Evolutionary conservation across 2,113 vertebrate genomes (phyloP).

Genomic region (Spea bombifrons): DNA sequence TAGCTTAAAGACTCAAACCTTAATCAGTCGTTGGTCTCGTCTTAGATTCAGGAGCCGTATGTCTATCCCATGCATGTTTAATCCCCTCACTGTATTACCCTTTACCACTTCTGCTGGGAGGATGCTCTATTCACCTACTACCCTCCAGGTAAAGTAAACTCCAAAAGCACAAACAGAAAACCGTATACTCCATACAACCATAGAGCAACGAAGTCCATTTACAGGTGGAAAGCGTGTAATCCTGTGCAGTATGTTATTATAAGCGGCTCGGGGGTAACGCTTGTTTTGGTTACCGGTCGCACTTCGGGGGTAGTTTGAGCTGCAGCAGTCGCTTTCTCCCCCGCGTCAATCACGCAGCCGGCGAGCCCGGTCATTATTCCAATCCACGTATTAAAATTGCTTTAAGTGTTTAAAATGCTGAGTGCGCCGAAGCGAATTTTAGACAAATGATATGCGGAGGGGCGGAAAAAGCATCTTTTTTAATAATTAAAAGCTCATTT

Average conservation of each 20-base stretch:
- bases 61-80: too few relatives aligned
- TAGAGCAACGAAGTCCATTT: neutral
- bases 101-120: too few relatives aligned
- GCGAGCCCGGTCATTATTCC: neutral
- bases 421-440: neutral
- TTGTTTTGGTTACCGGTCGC: constrained; percentile 18
- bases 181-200: too few relatives aligned
- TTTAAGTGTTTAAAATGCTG: neutral
- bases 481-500: constrained; percentile 18
- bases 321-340: constrained; percentile 2
- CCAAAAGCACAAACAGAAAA: too few relatives aligned
- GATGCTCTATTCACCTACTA: too few relatives aligned
- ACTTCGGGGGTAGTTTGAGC: constrained; percentile 22
- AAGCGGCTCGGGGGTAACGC: constrained; percentile 20
- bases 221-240: neutral
- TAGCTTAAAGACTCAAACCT: too few relatives aligned
- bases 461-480: neutral
- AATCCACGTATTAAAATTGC: neutral
- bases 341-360: neutral
- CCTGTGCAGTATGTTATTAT: constrained; percentile 1
- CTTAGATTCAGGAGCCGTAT: too few relatives aligned
- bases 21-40: too few relatives aligned
- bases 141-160: neutral
- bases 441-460: neutral
- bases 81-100: too few relatives aligned